Conservation (phyloP, 2,113 vertebrate genomes). For the Hippocampus guttulatus region DNA sequence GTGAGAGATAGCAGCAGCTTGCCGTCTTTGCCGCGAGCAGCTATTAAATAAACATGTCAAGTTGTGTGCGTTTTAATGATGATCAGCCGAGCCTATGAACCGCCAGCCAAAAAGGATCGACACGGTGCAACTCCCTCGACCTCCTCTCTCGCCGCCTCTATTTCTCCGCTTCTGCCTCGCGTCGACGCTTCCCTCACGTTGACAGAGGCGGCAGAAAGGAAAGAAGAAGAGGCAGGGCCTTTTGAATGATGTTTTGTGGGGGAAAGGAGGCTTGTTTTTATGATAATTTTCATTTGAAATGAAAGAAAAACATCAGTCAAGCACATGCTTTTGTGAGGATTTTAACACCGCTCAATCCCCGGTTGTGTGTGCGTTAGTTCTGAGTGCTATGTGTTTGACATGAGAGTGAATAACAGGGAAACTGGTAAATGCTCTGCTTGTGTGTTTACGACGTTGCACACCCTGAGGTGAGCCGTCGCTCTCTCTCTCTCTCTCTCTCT, state of each 20-base stretch:
- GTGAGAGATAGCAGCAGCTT: slow-evolving; percentile 72
- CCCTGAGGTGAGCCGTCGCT: slow-evolving; percentile 59
- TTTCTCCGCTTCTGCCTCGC: slow-evolving; percentile 39
- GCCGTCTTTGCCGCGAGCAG: slow-evolving; percentile 70
- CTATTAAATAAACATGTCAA: slow-evolving; percentile 77
- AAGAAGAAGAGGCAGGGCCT: slow-evolving; percentile 58
- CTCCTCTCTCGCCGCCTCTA: slow-evolving; percentile 41
- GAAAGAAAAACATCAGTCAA: slow-evolving; percentile 69
- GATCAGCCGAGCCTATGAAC: slow-evolving; percentile 71
- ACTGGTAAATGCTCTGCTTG: slow-evolving; percentile 71
- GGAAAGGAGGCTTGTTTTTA: slow-evolving; percentile 46
- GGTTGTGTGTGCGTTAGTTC: slow-evolving; percentile 61
- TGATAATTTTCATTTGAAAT: slow-evolving; percentile 68
- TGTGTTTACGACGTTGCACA: slow-evolving; percentile 62
- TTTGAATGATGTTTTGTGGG: slow-evolving; percentile 55
- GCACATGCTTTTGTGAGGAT: slow-evolving; percentile 52
- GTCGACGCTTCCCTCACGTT: slow-evolving; percentile 59
- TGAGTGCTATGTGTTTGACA: slow-evolving; percentile 67
- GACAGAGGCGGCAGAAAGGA: slow-evolving; percentile 67
- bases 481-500: slow-evolving; percentile 40
- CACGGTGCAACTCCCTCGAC: slow-evolving; percentile 69
- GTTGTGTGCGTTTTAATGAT: slow-evolving; percentile 71
- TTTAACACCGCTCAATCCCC: slow-evolving; percentile 60
- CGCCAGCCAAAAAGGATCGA: slow-evolving; percentile 67
- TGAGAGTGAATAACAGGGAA: slow-evolving; percentile 67